Evolutionary conservation across 2,797 vertebrate genomes (phyloP), one percentile per base, ranked within the genome.

Genomic region (Leptodactylus fallax): DNA sequence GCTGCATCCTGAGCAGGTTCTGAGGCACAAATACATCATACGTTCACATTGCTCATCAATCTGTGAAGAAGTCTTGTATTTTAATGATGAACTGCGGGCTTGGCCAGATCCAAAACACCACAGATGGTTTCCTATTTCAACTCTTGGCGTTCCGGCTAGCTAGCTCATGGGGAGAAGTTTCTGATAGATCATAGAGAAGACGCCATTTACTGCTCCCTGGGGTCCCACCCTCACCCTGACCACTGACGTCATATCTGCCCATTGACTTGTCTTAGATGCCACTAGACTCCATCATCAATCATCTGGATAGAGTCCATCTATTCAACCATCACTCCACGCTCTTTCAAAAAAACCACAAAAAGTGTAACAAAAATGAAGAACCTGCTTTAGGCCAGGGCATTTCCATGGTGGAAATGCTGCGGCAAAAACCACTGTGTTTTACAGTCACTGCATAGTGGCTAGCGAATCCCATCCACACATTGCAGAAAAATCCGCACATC

Each of bases 41-140:
- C 16, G 19, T 16, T 72, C 36, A 56, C 67, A 58, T 60, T 60
- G 47, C 27, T 47, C 36, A n/a, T 36, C 16, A 71, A 25, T 56
- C n/a, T 53, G n/a, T 13, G 1, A 23, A n/a, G 58, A 61, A 61
- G 58, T n/a, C 23, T 14, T 61, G 7, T 45, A 16, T 65, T 2
- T 45, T 49, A 53, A 60, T 49, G 36, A 36, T 36, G 11, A 13
- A 16, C 49, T 13, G 9, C 16, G 47, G 9, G 49, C 45, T 61
- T 36, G 49, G 63, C 56, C 65, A 53, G 16, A n/a, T 7, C 19
- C 53, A 55, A 86, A 55, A 27, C 19, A n/a, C 60, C 65, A 45
- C 85, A 87, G 85, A 74, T 74, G 85, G 85, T 80, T 72, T 77
- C 27, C 79, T 27, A 36, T 25, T 9, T 83, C 16, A 11, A 6